Evolutionary conservation across 2,888 invertebrate species (phyloP), one percentile per base, ranked within the genome.

Genomic region (Eupelmus urozonus): DNA sequence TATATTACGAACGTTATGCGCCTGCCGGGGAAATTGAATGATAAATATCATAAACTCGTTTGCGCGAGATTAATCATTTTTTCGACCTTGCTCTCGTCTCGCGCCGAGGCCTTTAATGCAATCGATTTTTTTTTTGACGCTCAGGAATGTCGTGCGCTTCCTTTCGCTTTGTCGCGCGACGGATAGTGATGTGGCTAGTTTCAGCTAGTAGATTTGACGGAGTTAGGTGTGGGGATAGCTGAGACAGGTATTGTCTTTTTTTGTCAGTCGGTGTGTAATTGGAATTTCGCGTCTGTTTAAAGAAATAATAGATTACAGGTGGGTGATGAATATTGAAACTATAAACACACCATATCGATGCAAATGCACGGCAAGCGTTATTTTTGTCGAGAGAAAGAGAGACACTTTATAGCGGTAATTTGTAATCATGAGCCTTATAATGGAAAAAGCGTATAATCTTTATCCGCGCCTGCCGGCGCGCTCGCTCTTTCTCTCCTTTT

Each of bases 31-130:
- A 76, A 65, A 70, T 74, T 69, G 62, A 79, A 71, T 69, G 72
- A 78, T 69, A 77, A 76, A 73, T 78, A 55, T 74, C 69, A 62
- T 66, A 73, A 74, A 73, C 63, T 76, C 76, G 66, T 72, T 79
- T 65, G 55, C 42, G 57, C 25, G 53, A 62, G 59, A 76, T 78
- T 76, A 67, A 75, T 76, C 60, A 72, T 66, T 59, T 76, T 63
- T 23, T 60, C 34, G 2, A 18, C 45, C 42, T 71, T 55, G 16
- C 23, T 42, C 18, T 29, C 29, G 0, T 53, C 7, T 25, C 51
- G 53, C 27, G 13, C 45, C n/a, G n/a, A n/a, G n/a, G n/a, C 25
- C 34, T 57, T 49, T 69, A 67, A 66, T 74, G 49, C 59, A 25
- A 27, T 51, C 40, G 49, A 75, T 67, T 75, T 60, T 67, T 66